phyloP scores from a whole-genome alignment of 2,797 vertebrate species.

The Lacerta bilineata region DNA sequence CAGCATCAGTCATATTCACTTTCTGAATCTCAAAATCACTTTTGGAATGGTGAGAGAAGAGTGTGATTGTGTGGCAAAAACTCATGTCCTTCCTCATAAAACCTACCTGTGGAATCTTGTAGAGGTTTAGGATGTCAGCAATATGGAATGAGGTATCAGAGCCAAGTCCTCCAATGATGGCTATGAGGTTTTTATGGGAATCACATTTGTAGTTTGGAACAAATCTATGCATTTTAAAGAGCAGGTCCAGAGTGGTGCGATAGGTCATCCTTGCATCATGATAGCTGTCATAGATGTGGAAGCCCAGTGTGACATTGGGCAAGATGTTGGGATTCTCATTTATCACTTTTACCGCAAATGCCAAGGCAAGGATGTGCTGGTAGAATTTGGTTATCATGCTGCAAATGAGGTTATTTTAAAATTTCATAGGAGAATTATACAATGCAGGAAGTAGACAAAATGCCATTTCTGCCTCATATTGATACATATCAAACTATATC shows the following conservation, averaged over 20 bases:
- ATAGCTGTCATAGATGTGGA: conserved; percentile 12
- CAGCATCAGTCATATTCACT: not conserved
- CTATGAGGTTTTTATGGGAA: not conserved
- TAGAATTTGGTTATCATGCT: not conserved
- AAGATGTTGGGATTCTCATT: not conserved
- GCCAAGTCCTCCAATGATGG: not conserved
- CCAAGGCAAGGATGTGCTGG: not conserved
- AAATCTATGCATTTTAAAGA: not conserved
- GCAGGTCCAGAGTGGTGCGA: not conserved
- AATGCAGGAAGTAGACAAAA: no score
- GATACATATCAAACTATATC: no score
- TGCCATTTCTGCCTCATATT: no score
- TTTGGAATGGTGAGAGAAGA: no score
- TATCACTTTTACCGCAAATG: not conserved
- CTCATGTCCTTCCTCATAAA: not conserved
- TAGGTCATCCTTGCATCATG: not conserved
- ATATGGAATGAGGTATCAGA: not conserved
- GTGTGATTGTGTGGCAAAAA: no score
- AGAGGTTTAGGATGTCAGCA: not conserved
- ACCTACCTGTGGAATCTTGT: not conserved
- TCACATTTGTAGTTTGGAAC: not conserved
- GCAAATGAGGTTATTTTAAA: no score
- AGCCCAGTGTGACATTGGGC: not conserved
- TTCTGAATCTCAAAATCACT: not conserved
- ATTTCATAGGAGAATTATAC: no score